phyloP scores from a whole-genome alignment of 2,888 invertebrate genomes.

The Callinectes sapidus region DNA sequence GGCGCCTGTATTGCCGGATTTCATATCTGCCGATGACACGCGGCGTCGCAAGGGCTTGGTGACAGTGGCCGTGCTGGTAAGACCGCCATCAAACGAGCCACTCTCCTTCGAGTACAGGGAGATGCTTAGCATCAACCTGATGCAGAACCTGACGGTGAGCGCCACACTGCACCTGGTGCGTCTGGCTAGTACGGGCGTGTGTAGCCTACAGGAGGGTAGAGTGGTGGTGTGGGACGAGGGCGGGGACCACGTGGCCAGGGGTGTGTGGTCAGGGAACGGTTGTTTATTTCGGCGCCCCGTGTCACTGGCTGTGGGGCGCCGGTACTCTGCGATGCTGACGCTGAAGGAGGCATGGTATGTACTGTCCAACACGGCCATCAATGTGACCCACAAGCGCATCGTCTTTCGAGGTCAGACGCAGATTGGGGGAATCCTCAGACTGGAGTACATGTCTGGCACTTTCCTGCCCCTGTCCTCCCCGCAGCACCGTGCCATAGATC shows the following conservation, averaged over 20 bases:
- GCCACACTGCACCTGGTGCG: neutral
- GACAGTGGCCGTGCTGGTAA: neutral
- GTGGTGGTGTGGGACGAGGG: constrained; percentile 1
- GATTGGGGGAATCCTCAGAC: neutral
- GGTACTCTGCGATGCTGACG: neutral
- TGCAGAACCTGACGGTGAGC: neutral
- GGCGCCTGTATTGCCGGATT: neutral
- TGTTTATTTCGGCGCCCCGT: neutral
- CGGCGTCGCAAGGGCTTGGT: neutral
- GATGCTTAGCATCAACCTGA: neutral
- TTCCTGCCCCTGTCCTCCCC: neutral
- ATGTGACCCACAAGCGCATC: neutral
- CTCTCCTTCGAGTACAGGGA: neutral
- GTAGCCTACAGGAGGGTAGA: neutral
- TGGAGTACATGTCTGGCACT: neutral
- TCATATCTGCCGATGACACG: neutral
- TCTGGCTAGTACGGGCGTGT: neutral
- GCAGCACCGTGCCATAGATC: neutral
- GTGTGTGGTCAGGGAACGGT: constrained; percentile 4
- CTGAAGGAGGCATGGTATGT: neutral
- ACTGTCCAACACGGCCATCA: neutral
- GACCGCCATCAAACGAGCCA: neutral
- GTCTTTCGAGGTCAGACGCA: neutral
- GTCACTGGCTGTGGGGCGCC: neutral
- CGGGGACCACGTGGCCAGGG: constrained; percentile 2